Conservation (phyloP, 2,888 invertebrate species). For the Lithophane socia region DNA sequence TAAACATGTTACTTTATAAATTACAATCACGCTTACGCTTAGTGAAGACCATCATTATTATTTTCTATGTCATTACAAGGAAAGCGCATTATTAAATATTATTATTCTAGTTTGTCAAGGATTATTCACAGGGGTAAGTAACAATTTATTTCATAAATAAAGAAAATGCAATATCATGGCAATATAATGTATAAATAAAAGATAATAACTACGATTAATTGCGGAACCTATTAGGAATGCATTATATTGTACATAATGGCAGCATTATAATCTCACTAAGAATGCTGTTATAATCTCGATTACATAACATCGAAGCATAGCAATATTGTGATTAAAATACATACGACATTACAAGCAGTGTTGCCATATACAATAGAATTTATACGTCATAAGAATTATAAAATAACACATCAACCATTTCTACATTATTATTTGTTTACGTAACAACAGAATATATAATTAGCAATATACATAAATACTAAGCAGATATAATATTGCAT, state of each 20-base stretch:
- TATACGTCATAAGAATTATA: background rate
- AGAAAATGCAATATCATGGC: constrained; percentile 36
- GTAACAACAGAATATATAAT: constrained; percentile 15
- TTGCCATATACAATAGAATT: constrained; percentile 1
- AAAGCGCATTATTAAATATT: constrained; percentile 12
- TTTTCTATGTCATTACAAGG: constrained; percentile 8
- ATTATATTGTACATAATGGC: background rate
- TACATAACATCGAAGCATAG: constrained; percentile 7
- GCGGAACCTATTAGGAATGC: constrained; percentile 35
- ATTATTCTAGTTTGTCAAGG: constrained; percentile 13
- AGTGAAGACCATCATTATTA: constrained; percentile 36
- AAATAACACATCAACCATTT: constrained; percentile 13
- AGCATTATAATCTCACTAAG: constrained; percentile 19
- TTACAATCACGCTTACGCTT: constrained; percentile 25
- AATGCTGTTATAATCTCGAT: constrained; percentile 17
- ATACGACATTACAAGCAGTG: constrained; percentile 8
- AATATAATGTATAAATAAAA: constrained; percentile 14
- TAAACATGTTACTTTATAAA: constrained; percentile 24
- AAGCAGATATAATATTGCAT: constrained; percentile 8
- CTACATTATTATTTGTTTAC: constrained; percentile 12
- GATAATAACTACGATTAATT: background rate
- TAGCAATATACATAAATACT: constrained; percentile 15
- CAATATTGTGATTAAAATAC: constrained; percentile 24
- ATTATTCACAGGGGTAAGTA: constrained; percentile 21
- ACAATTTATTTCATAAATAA: constrained; percentile 7